phyloP scores from a whole-genome alignment of 2,888 invertebrate genomes.

The Caenorhabditis sp. region DNA sequence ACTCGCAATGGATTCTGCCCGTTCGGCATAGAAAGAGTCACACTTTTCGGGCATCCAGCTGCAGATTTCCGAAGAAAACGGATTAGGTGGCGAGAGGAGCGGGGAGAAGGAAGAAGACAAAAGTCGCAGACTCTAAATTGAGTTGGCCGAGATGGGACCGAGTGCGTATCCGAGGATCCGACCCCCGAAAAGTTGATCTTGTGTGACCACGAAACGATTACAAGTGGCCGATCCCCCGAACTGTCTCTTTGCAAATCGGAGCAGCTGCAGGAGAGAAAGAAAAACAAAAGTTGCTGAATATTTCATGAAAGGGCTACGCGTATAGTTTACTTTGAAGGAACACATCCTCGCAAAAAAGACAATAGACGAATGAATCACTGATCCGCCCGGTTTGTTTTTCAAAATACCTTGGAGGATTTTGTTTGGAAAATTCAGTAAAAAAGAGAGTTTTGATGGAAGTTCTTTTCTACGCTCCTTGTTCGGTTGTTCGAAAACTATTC shows the following conservation, averaged over 20 bases:
- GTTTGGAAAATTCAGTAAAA: too few species aligned
- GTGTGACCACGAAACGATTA: not conserved
- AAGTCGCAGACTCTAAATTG: constrained; percentile 54
- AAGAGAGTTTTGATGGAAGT: too few species aligned
- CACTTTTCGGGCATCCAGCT: constrained; percentile 8
- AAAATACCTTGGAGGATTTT: too few species aligned
- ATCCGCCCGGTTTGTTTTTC: not conserved
- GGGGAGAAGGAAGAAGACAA: constrained; percentile 40
- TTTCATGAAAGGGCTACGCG: not conserved
- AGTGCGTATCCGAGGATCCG: constrained; percentile 31
- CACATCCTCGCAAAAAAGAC: not conserved
- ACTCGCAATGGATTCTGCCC: not conserved
- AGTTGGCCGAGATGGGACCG: constrained; percentile 27
- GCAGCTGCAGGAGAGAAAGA: not conserved
- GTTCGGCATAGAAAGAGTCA: not conserved
- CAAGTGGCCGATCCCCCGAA: not conserved
- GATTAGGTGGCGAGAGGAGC: constrained; percentile 49
- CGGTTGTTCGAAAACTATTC: too few species aligned
- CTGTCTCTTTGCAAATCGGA: not conserved
- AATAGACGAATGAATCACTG: constrained; percentile 9
- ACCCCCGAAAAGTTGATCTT: constrained; percentile 23
- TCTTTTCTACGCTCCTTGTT: too few species aligned
- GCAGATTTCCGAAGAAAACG: constrained; percentile 26
- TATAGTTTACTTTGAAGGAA: not conserved
- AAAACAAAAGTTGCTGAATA: not conserved